phyloP scores from a whole-genome alignment of 35 echinoderm and acorn worm genomes.

The Stichopus chloronotus region DNA sequence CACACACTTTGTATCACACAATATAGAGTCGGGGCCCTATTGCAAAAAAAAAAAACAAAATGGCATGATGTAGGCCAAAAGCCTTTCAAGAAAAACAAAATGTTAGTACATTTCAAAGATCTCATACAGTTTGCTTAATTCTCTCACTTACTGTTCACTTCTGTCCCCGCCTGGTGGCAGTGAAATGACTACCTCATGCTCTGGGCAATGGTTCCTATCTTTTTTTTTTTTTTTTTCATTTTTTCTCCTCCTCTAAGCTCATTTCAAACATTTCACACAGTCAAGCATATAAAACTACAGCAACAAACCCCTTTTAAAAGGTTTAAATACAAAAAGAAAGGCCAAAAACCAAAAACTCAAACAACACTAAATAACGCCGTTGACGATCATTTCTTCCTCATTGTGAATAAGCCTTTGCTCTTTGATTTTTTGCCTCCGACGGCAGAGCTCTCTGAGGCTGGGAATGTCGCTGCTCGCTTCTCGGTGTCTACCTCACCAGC shows the following conservation, averaged over 20 bases:
- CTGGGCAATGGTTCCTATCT: not conserved
- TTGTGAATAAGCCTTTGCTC: slow-evolving; percentile 73
- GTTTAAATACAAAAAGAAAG: slow-evolving; percentile 55
- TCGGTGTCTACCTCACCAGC: slow-evolving; percentile 38
- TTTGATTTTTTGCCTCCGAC: slow-evolving; percentile 81
- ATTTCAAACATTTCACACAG: slow-evolving; percentile 31
- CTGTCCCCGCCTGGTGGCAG: not conserved
- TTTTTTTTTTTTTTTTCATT: not conserved
- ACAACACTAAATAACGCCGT: not conserved
- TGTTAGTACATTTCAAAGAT: slow-evolving; percentile 9
- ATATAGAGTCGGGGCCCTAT: not conserved
- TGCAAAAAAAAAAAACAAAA: not conserved
- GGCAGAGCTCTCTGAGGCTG: slow-evolving; percentile 51
- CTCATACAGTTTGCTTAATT: not conserved
- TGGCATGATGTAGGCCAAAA: not conserved
- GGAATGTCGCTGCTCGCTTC: slow-evolving; percentile 72
- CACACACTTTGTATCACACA: not conserved
- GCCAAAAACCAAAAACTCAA: slow-evolving; percentile 12
- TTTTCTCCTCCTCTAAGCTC: not conserved
- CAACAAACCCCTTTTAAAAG: slow-evolving; percentile 44
- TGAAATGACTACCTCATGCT: not conserved
- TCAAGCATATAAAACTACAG: slow-evolving; percentile 54
- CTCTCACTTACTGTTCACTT: not conserved
- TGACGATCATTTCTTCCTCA: slow-evolving; percentile 66
- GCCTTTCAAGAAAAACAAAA: not conserved